Base-by-base conservation (phyloP, 1,140 invertebrate species). In the Penaeus indicus region DNA sequence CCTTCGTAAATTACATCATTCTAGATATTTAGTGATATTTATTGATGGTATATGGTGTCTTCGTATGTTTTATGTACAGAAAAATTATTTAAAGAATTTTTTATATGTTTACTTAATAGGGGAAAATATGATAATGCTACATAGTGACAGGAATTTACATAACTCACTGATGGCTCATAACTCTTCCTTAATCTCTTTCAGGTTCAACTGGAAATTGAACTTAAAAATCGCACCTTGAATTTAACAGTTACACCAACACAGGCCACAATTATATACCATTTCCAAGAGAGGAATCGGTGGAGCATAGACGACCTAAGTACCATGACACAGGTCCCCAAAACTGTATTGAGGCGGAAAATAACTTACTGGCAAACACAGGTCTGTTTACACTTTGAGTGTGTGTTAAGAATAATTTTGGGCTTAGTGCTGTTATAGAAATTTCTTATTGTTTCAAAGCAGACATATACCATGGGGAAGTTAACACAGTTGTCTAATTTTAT, bases 221-320 rank as follows among this genome's bases (percentile, higher is more conserved):
- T 99, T 69, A 96, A 96, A 78, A 96, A 96, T 72, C 94, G 96
- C 91, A 96, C 94, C 77, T 92, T 99, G 61, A 95, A 96, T 89
- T 95, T 99, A 90, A 96, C 95, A 80, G 97, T 99, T 1, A 96
- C 97, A 8, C 98, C 98, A 1, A 96, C 97, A 47, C 97, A 99
- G 93, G 98, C 98, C 0, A 97, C 97, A 0, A 96, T 99, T 82
- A 97, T 99, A 86, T 96, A 97, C 94, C 96, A 98, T 93, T 99
- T 99, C 93, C 96, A 99, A 94, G 95, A 96, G 91, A 97, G 98
- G 94, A 94, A 96, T 96, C 93, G 93, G 92, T 93, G 82, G 89
- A 94, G 94, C 18, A 93, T 98, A 69, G 96, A 98, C 91, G 96
- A 98, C 90, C 93, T 99, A 4, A 96, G 96, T 92, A 94, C 96